Evolutionary conservation across 2,888 invertebrate species (phyloP).

Genomic region (Microctonus aethiopoides): DNA sequence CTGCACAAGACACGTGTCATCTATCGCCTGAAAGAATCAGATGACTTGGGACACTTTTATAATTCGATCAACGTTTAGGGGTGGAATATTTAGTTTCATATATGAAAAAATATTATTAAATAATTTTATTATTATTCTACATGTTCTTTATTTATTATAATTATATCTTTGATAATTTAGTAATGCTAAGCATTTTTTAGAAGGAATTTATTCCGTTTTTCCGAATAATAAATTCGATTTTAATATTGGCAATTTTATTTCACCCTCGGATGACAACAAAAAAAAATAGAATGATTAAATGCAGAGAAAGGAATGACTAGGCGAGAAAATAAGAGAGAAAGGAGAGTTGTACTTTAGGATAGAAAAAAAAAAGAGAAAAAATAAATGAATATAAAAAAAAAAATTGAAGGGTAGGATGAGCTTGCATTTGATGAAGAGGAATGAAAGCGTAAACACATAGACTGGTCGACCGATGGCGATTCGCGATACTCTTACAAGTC

Average conservation of each 20-base stretch:
- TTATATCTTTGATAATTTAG: no score
- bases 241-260: not conserved
- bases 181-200: no score
- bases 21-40: conserved; percentile 35
- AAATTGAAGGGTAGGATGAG: not conserved
- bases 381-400: not conserved
- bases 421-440: not conserved
- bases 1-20: conserved; percentile 41
- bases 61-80: conserved; percentile 40
- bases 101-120: not conserved
- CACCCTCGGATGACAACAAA: conserved; percentile 14
- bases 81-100: conserved; percentile 15
- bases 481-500: conserved; percentile 53
- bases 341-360: not conserved
- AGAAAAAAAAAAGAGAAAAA: not conserved
- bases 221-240: no score
- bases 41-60: conserved; percentile 38
- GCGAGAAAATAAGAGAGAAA: not conserved
- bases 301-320: not conserved
- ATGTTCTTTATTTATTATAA: no score
- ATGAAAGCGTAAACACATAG: conserved; percentile 48
- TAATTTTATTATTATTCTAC: no score
- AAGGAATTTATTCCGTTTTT: no score
- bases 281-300: not conserved
- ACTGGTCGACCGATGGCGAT: conserved; percentile 56